Evolutionary conservation across 2,888 invertebrate species (phyloP).

Genomic region (Chelonus formosanus): DNA sequence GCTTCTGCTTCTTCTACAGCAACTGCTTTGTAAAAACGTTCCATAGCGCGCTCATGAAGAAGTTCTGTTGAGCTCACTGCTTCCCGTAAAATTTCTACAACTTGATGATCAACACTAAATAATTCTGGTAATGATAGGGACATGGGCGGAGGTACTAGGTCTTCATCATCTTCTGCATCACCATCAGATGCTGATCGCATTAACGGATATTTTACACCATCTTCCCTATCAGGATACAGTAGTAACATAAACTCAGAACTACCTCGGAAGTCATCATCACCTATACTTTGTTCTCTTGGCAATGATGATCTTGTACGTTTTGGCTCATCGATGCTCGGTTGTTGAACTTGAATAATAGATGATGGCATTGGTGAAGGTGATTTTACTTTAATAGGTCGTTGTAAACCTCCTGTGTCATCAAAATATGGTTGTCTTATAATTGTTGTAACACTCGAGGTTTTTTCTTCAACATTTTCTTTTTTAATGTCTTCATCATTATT

Average conservation of each 20-base stretch:
- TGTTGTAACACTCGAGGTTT: conserved; percentile 31
- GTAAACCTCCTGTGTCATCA: conserved; percentile 46
- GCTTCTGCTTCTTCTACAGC: conserved; percentile 74
- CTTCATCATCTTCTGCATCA: conserved; percentile 64
- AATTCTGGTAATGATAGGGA: conserved; percentile 85
- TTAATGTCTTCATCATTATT: conserved; percentile 13
- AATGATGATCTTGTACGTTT: conserved; percentile 25
- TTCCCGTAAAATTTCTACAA: conserved; percentile 70
- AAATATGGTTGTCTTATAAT: conserved; percentile 42
- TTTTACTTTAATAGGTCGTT: conserved; percentile 39
- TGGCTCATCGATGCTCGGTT: conserved; percentile 18
- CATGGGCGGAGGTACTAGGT: conserved; percentile 79
- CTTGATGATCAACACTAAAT: conserved; percentile 69
- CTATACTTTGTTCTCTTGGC: conserved; percentile 41
- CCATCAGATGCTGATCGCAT: conserved; percentile 35
- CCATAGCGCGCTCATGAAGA: conserved; percentile 83
- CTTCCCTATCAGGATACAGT: conserved; percentile 71
- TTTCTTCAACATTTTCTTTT: conserved; percentile 23
- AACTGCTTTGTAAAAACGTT: conserved; percentile 80
- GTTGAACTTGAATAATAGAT: conserved; percentile 39
- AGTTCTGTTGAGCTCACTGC: conserved; percentile 86
- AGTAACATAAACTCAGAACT: conserved; percentile 87
- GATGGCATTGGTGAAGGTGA: conserved; percentile 47
- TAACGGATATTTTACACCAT: conserved; percentile 24
- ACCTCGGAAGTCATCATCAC: conserved; percentile 67